A percentile compares a stretch with the other conserved stretches of the same genome.
phyloP scores from a whole-genome alignment of 2,797 vertebrate genomes.

The Aldrovandia affinis region DNA sequence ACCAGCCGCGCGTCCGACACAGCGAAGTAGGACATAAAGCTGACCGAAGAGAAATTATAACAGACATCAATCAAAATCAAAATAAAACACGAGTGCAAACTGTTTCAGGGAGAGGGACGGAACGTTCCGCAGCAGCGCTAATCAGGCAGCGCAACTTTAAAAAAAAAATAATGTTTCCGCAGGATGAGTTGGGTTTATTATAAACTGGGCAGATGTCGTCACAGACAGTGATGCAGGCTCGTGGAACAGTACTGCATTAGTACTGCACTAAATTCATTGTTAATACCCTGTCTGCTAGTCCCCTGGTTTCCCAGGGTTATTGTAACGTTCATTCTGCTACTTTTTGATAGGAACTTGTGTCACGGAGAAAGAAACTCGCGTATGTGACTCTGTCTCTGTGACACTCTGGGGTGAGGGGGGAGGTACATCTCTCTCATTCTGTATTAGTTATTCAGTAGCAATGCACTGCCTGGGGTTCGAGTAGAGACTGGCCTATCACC shows the following conservation, averaged over 20 bases:
- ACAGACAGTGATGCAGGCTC: neutral
- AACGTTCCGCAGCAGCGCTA: neutral
- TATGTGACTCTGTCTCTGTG: no score
- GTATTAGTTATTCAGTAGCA: neutral
- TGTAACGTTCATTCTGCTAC: no score
- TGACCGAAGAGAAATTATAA: neutral
- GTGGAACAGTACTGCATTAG: no score
- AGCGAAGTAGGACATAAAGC: neutral
- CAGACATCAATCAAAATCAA: neutral
- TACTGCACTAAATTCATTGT: no score
- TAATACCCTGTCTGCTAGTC: no score
- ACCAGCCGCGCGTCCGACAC: neutral
- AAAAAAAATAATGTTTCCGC: neutral
- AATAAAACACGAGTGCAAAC: neutral
- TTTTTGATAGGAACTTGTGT: no score
- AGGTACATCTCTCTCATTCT: no score
- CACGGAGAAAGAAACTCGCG: no score
- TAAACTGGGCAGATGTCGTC: neutral
- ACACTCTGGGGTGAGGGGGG: no score
- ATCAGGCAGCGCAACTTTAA: neutral
- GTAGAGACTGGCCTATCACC: neutral
- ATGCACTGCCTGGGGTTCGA: neutral
- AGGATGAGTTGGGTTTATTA: no score
- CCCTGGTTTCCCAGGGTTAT: no score
- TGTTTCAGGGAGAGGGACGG: neutral